Base-by-base conservation (phyloP, 1,140 invertebrate genomes). In the Planococcus citri region DNA sequence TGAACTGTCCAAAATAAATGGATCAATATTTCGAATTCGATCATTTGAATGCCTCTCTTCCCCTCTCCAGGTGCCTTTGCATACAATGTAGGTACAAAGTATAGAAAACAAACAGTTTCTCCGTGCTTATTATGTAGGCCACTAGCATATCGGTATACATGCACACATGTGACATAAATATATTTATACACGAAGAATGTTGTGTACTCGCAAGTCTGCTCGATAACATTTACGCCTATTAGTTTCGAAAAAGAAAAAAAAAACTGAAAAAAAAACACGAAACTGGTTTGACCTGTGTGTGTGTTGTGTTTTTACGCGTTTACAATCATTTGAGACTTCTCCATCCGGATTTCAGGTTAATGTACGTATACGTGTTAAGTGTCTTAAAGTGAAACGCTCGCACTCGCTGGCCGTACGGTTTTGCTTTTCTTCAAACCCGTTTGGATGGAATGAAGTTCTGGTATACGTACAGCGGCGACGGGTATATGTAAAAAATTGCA, bases 221-320 rank as follows among this genome's bases (percentile, higher is more conserved):
- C 41, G 10, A 20, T 51, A 51, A 51, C 41, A 37, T 51, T 51
- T 51, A 51, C 41, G 41, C 41, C 41, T 51, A 51, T 51, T 51
- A 51, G 4, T 51, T 51, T 51, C 41, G 41, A 51, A 51, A 51
- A 51, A 17, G 41, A 51, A 51, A 51, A 51, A 51, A 51, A 51
- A n/a, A n/a, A n/a, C n/a, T n/a, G n/a, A n/a, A n/a, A n/a, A n/a
- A n/a, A n/a, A n/a, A n/a, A n/a, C n/a, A n/a, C n/a, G n/a, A 14
- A 51, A 51, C 41, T 51, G 41, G 41, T 51, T 51, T 51, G 41
- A 51, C 41, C 41, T 51, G 41, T n/a, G 41, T 33, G 29, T 33
- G 29, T 33, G 29, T n/a, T 33, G 29, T 33, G n/a, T 51, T 17
- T 20, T 51, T 51, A 51, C 41, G 41, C 41, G 17, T 20, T 14